A percentile compares a stretch with the other conserved stretches of the same genome.
These are phyloP conservation scores for Stylophora pistillata DNA, from an alignment of 64 coral and sea anemone species.

Conservation along the genomic window DNA sequence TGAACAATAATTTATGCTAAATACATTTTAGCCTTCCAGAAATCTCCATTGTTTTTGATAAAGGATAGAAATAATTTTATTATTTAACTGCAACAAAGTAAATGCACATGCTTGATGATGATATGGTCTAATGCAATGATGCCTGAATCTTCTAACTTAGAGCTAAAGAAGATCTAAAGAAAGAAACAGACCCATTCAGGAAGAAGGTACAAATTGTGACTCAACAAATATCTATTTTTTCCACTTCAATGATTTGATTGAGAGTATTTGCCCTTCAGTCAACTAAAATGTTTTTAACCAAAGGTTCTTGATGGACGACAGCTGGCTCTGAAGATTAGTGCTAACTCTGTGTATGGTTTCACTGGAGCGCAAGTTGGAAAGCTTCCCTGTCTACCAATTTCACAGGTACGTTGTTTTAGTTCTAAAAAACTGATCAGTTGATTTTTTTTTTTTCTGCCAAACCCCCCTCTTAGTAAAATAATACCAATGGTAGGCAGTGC, in stretches of 20 bases:
- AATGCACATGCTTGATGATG: not conserved
- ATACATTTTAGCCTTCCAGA: no score
- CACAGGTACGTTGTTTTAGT: no score
- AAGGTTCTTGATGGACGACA: slow-evolving; percentile 99
- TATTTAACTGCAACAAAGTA: no score
- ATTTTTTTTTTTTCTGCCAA: not conserved
- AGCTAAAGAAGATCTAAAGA: slow-evolving; percentile 93
- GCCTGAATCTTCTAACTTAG: slow-evolving; percentile 27
- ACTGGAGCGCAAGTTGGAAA: slow-evolving; percentile 99
- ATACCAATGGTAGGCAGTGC: no score
- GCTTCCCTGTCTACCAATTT: slow-evolving; percentile 96
- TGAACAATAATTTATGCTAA: no score
- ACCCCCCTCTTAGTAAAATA: no score
- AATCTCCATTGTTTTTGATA: no score
- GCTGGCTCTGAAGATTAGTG: slow-evolving; percentile 96
- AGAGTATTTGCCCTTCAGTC: no score
- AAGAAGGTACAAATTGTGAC: slow-evolving; percentile 63
- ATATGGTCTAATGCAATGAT: not conserved
- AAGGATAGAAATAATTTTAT: no score
- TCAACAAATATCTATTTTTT: not conserved
- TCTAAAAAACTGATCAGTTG: not conserved
- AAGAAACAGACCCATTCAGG: slow-evolving; percentile 96
- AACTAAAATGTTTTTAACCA: no score
- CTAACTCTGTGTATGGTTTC: slow-evolving; percentile 98
- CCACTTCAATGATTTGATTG: no score